phyloP scores from a whole-genome alignment of 1,140 invertebrate genomes.

The Monomorium pharaonis region DNA sequence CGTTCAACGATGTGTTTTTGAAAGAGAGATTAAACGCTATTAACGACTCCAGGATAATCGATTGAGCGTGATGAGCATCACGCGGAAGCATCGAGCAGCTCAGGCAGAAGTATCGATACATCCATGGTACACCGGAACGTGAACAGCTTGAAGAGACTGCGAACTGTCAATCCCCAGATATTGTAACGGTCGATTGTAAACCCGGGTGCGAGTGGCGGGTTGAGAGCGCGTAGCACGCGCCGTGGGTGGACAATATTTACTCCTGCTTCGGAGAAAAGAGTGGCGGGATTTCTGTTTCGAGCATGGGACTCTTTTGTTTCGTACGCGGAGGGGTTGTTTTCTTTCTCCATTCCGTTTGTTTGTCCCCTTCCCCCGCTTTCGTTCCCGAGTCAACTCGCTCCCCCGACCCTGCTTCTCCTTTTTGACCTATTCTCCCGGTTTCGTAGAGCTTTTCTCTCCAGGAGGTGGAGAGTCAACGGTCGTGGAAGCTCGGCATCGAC shows the following conservation, averaged over 20 bases:
- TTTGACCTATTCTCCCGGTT: not conserved
- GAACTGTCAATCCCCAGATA: slow-evolving; percentile 30
- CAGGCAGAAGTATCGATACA: not conserved
- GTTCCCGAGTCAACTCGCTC: not conserved
- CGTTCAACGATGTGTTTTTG: not conserved
- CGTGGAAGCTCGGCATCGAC: slow-evolving; percentile 21
- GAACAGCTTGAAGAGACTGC: not conserved
- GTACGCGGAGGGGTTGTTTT: slow-evolving; percentile 44
- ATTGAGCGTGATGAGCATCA: slow-evolving; percentile 34
- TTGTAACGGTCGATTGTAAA: slow-evolving; percentile 66
- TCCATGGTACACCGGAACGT: not conserved
- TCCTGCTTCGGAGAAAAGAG: slow-evolving; percentile 61
- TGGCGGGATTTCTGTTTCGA: slow-evolving; percentile 72
- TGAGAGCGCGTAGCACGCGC: slow-evolving; percentile 49
- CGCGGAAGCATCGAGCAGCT: not conserved
- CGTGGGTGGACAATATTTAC: slow-evolving; percentile 77
- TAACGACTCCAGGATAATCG: slow-evolving; percentile 34
- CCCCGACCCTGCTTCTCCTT: not conserved
- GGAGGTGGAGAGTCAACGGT: slow-evolving; percentile 40
- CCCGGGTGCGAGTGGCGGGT: slow-evolving; percentile 5
- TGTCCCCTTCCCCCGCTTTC: slow-evolving; percentile 48
- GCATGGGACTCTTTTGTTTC: slow-evolving; percentile 76
- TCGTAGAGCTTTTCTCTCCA: slow-evolving; percentile 46
- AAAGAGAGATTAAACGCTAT: not conserved
- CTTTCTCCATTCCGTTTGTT: slow-evolving; percentile 60